Conservation (phyloP, 1,140 invertebrate genomes). For the Drosophila oshimai region DNA sequence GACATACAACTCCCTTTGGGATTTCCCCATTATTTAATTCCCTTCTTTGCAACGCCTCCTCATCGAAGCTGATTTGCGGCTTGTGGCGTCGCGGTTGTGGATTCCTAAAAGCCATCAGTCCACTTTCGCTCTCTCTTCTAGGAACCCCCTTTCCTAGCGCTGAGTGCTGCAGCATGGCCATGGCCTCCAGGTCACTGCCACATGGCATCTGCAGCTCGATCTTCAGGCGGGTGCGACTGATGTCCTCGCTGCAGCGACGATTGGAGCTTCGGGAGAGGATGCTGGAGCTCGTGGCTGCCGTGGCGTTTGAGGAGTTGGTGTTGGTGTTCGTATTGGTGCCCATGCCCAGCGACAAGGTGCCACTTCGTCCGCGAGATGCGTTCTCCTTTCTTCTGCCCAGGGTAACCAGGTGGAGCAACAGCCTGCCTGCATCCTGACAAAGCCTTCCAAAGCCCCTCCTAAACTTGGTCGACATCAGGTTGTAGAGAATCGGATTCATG, state of each 20-base stretch:
- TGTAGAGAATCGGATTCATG: constrained; percentile 95
- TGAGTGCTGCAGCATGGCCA: constrained; percentile 72
- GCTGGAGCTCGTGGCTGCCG: constrained; percentile 67
- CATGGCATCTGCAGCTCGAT: constrained; percentile 73
- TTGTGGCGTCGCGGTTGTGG: constrained; percentile 35
- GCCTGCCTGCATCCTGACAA: constrained; percentile 81
- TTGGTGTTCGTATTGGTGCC: constrained; percentile 62
- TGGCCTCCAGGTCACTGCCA: constrained; percentile 66
- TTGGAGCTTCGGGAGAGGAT: constrained; percentile 74
- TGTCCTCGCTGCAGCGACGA: constrained; percentile 70
- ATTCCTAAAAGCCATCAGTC: constrained; percentile 13
- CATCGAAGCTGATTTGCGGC: constrained; percentile 76
- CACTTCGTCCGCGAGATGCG: constrained; percentile 42
- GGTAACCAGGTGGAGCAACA: constrained; percentile 60
- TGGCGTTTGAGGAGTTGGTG: constrained; percentile 62
- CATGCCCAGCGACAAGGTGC: constrained; percentile 49
- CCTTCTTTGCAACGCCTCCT: constrained; percentile 24
- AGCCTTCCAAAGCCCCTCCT: constrained; percentile 90
- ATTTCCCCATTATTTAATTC: neutral
- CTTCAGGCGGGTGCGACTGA: constrained; percentile 63
- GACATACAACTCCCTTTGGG: neutral
- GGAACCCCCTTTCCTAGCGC: constrained; percentile 5
- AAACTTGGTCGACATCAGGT: constrained; percentile 96
- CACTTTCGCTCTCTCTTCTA: constrained; percentile 52
- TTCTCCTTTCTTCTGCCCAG: constrained; percentile 34